A percentile compares a stretch with the other conserved stretches of the same genome.
phyloP scores from a whole-genome alignment of 2,113 vertebrate genomes.

The Neodontobutis hainanensis region DNA sequence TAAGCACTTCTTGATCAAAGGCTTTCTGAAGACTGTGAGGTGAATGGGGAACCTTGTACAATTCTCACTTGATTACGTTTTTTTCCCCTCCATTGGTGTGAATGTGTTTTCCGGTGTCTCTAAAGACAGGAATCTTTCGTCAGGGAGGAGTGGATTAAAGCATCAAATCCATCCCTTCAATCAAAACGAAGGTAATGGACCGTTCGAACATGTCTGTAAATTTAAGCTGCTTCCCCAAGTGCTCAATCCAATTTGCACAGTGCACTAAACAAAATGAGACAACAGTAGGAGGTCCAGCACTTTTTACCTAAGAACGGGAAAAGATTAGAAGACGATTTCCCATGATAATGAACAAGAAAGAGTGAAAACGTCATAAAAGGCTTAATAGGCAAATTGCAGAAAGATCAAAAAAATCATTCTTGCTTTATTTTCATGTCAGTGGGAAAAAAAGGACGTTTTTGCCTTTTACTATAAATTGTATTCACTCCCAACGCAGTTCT shows the following conservation, averaged over 20 bases:
- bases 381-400: background rate
- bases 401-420: too few relatives aligned
- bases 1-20: conserved; percentile 78
- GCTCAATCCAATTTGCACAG: conserved; percentile 16
- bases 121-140: conserved; percentile 65
- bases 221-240: conserved; percentile 26
- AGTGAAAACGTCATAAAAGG: background rate
- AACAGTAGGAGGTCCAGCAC: background rate
- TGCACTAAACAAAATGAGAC: conserved; percentile 8
- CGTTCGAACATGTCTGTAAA: conserved; percentile 41
- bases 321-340: background rate
- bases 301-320: background rate
- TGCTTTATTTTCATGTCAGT: too few relatives aligned
- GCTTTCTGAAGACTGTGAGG: conserved; percentile 61
- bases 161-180: conserved; percentile 70
- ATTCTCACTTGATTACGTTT: conserved; percentile 61
- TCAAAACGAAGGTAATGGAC: conserved; percentile 71
- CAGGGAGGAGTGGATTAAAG: conserved; percentile 65
- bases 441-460: too few relatives aligned
- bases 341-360: background rate
- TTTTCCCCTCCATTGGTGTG: conserved; percentile 18
- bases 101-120: conserved; percentile 49
- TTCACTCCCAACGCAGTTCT: too few relatives aligned
- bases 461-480: too few relatives aligned
- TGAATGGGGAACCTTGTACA: conserved; percentile 65